phyloP scores from a whole-genome alignment of 2,113 vertebrate genomes.

The Thalassarche chlororhynchos region DNA sequence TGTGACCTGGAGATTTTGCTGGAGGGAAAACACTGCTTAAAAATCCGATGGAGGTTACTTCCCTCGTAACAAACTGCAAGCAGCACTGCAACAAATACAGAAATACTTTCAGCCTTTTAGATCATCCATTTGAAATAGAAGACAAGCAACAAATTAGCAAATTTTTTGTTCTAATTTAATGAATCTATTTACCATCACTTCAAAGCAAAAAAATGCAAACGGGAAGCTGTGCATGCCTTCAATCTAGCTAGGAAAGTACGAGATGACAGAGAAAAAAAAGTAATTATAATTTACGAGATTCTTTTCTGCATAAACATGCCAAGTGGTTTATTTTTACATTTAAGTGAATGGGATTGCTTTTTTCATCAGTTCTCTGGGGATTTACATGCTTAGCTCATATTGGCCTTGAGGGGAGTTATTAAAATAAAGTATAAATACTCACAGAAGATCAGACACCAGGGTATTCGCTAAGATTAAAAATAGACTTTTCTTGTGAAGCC shows the following conservation, averaged over 20 bases:
- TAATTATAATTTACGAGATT: neutral
- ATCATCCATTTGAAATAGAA: neutral
- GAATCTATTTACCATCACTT: neutral
- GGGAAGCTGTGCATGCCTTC: neutral
- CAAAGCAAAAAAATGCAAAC: neutral
- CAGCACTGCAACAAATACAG: neutral
- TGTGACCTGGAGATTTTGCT: slow-evolving; percentile 20
- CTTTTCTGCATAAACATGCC: neutral
- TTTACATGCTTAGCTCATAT: neutral
- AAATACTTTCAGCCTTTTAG: neutral
- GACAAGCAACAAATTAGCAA: slow-evolving; percentile 1
- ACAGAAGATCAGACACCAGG: neutral
- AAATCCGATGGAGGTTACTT: neutral
- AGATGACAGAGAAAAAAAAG: neutral
- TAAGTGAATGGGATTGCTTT: neutral
- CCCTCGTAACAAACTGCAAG: neutral
- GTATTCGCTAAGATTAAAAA: slow-evolving; percentile 19
- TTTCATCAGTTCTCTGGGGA: neutral
- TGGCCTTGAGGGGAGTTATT: neutral
- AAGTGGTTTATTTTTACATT: slow-evolving; percentile 34
- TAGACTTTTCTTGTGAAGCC: neutral
- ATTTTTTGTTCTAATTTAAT: slow-evolving; percentile 45
- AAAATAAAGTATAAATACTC: slow-evolving; percentile 30
- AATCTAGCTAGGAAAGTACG: neutral
- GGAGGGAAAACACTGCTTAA: slow-evolving; percentile 29